Evolutionary conservation across 2,113 vertebrate genomes (phyloP).

Genomic region (Arothron firmamentum): DNA sequence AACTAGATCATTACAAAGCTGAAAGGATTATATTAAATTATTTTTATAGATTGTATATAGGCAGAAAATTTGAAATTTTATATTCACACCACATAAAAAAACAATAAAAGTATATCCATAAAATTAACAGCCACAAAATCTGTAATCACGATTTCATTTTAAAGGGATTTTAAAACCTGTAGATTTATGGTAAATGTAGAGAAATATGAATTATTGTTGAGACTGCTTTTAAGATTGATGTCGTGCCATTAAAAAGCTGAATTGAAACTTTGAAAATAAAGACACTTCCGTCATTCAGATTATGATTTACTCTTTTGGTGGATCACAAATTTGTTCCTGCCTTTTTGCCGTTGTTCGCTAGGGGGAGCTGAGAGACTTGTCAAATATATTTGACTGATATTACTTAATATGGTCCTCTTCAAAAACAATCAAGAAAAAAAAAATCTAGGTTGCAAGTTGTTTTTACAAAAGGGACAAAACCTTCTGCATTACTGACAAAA

Average conservation of each 20-base stretch:
- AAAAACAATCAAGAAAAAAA: too few species aligned
- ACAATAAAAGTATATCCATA: slow-evolving; percentile 70
- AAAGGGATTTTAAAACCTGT: slow-evolving; percentile 40
- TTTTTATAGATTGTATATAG: slow-evolving; percentile 60
- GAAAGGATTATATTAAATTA: slow-evolving; percentile 8
- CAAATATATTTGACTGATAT: slow-evolving; percentile 9
- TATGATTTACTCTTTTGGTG: slow-evolving; percentile 51
- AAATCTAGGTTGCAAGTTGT: too few species aligned
- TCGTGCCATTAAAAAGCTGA: slow-evolving; percentile 55
- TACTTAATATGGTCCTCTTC: too few species aligned
- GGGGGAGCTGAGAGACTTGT: slow-evolving; percentile 67
- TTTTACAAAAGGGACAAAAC: too few species aligned
- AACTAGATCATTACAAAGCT: slow-evolving; percentile 21
- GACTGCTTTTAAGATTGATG: slow-evolving; percentile 56
- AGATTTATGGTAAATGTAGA: slow-evolving; percentile 52
- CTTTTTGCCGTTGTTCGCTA: slow-evolving; percentile 51
- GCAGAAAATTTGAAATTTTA: slow-evolving; percentile 58
- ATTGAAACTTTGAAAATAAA: slow-evolving; percentile 58
- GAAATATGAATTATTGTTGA: slow-evolving; percentile 48
- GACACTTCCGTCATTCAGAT: slow-evolving; percentile 53
- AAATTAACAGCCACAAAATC: slow-evolving; percentile 76
- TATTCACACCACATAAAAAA: slow-evolving; percentile 71
- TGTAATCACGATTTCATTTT: slow-evolving; percentile 63
- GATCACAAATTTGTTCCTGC: slow-evolving; percentile 11
- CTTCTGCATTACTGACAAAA: too few species aligned